These are phyloP conservation scores for Petaurus breviceps DNA, from an alignment of 2,113 vertebrate species.

Conservation along the genomic window DNA sequence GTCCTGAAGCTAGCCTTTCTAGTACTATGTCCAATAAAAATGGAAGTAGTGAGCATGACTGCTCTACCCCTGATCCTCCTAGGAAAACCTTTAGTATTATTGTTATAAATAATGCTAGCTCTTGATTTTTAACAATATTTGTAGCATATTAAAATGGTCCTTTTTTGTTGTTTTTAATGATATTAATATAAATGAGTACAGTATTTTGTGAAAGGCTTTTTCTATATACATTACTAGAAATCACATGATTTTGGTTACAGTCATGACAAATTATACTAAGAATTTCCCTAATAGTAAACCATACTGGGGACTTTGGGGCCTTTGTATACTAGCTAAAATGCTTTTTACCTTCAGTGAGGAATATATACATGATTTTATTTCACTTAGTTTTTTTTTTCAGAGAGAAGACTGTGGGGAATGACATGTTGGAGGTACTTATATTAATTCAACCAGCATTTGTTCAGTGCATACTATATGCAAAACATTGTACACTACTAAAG, in stretches of 20 bases:
- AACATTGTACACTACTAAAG: background rate
- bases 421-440: background rate
- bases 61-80: background rate
- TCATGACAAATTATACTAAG: background rate
- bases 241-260: background rate
- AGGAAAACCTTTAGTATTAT: background rate
- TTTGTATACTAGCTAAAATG: background rate
- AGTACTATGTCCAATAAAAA: background rate
- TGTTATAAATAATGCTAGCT: background rate
- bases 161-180: background rate
- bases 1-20: background rate
- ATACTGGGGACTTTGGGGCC: background rate
- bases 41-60: background rate
- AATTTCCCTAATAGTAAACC: background rate
- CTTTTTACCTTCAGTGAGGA: background rate
- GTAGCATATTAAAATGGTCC: background rate
- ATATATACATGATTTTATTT: background rate
- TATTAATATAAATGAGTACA: background rate
- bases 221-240: background rate
- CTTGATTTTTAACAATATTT: background rate
- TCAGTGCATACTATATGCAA: background rate
- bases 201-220: background rate
- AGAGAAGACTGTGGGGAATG: background rate
- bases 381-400: background rate
- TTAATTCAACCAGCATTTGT: background rate